phyloP scores from a whole-genome alignment of 2,888 invertebrate genomes.

The Rhimphoctona megacephalus region DNA sequence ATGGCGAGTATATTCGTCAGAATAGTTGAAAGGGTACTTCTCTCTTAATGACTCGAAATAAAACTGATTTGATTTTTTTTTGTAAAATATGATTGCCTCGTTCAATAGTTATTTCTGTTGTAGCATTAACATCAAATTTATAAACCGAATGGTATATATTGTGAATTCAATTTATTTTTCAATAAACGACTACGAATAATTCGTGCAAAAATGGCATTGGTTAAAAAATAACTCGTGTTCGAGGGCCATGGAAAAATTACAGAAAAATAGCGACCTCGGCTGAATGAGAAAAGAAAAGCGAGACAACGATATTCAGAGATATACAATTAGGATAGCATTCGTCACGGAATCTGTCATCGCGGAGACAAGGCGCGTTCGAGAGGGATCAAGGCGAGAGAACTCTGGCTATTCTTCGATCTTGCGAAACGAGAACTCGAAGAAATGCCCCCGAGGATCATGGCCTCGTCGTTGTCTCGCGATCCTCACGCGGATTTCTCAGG shows the following conservation, averaged over 20 bases:
- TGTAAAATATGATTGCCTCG: background rate
- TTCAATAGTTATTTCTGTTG: background rate
- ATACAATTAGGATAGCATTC: slow-evolving; percentile 65
- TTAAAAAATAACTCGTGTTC: background rate
- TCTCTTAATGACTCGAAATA: background rate
- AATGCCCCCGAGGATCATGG: slow-evolving; percentile 50
- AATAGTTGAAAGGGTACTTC: background rate
- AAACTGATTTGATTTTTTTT: background rate
- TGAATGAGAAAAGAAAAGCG: background rate
- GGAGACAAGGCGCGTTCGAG: slow-evolving; percentile 38
- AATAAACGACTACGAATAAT: background rate
- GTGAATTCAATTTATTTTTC: background rate
- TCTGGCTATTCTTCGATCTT: slow-evolving; percentile 44
- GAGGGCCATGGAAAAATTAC: slow-evolving; percentile 17
- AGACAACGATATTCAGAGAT: slow-evolving; percentile 41
- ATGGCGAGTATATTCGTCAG: background rate
- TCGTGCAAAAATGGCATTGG: slow-evolving; percentile 5
- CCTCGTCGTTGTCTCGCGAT: slow-evolving; percentile 49
- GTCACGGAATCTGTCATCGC: slow-evolving; percentile 51
- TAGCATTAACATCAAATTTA: background rate
- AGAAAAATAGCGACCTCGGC: slow-evolving; percentile 19
- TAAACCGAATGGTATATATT: background rate
- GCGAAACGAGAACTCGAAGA: slow-evolving; percentile 51
- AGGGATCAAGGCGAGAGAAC: slow-evolving; percentile 54
- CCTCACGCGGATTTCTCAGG: slow-evolving; percentile 50